phyloP scores from a whole-genome alignment of 2,888 invertebrate species.

The Cataglyphis altisquamis region DNA sequence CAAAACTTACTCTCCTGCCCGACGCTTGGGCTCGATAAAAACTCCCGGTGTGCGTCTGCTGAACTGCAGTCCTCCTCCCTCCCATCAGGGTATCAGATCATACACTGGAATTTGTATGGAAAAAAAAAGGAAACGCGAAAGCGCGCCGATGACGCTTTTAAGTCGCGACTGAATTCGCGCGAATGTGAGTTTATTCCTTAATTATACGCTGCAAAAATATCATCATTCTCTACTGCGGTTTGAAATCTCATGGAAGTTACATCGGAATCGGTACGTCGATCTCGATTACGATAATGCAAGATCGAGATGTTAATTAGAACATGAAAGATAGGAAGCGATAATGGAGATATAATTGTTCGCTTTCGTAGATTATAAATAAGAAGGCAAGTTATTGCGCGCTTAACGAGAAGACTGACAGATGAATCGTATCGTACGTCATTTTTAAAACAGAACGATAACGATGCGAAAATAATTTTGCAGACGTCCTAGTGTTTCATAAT shows the following conservation, averaged over 20 bases:
- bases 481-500: background rate
- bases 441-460: background rate
- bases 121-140: constrained; percentile 6
- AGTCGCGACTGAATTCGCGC: background rate
- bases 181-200: background rate
- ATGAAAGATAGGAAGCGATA: background rate
- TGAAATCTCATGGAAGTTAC: background rate
- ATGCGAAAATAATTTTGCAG: constrained; percentile 2
- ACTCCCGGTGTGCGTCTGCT: constrained; percentile 69
- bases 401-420: background rate
- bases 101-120: constrained; percentile 53
- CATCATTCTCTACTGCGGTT: background rate
- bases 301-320: background rate
- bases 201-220: background rate
- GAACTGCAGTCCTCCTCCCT: constrained; percentile 35
- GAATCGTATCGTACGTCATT: background rate
- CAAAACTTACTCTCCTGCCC: constrained; percentile 74
- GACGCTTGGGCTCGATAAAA: constrained; percentile 68
- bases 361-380: background rate
- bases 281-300: background rate
- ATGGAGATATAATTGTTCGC: background rate
- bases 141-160: constrained; percentile 36
- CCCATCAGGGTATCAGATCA: constrained; percentile 64
- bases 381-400: background rate
- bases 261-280: background rate